These are phyloP conservation scores for Ondatra zibethicus DNA, from an alignment of 2,113 vertebrate species.

Conservation along the genomic window DNA sequence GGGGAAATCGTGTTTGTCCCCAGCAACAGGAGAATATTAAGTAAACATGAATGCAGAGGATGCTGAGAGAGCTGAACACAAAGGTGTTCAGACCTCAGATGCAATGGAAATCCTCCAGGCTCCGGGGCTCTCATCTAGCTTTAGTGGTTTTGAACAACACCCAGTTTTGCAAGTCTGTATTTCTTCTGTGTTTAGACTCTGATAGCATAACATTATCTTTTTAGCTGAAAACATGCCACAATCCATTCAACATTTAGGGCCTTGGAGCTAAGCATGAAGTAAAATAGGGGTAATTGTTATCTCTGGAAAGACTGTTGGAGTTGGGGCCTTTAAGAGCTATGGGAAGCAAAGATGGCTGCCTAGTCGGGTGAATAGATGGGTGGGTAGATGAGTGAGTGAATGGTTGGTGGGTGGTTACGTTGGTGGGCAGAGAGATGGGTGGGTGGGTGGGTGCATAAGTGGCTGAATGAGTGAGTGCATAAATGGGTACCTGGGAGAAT, in stretches of 20 bases:
- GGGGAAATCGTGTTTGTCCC: neutral
- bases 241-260: neutral
- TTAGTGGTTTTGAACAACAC: neutral
- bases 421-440: too few relatives aligned
- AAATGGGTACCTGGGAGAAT: neutral
- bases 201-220: neutral
- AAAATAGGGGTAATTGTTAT: neutral
- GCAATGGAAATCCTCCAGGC: accelerated
- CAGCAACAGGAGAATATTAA: neutral
- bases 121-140: neutral
- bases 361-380: neutral
- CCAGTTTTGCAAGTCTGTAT: neutral
- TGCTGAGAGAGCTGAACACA: conserved; percentile 48
- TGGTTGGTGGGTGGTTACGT: neutral
- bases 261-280: neutral
- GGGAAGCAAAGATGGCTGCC: neutral
- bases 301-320: neutral
- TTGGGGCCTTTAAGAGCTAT: neutral
- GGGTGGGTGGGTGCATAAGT: accelerated
- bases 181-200: conserved; percentile 20
- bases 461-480: neutral
- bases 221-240: neutral
- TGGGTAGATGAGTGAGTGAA: neutral
- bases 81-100: neutral
- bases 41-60: neutral